Percentiles rank a stretch among this genome's conserved stretches.
Evolutionary conservation across 2,888 invertebrate species (phyloP).

Genomic region (Erannis defoliaria): DNA sequence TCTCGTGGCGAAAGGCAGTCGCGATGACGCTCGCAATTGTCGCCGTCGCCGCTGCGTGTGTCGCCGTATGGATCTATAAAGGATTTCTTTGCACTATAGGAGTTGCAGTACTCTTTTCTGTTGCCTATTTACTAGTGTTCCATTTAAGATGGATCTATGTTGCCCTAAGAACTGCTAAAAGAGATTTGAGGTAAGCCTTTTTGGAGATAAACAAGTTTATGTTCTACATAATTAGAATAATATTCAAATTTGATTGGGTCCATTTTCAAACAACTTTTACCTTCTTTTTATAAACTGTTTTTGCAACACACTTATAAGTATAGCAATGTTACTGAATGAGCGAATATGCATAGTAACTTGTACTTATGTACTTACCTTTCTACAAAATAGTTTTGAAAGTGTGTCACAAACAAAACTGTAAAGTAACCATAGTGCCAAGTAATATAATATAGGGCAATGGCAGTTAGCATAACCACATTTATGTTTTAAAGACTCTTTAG

Average conservation of each 20-base stretch:
- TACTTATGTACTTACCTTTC: background rate
- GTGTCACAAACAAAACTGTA: slow-evolving; percentile 3
- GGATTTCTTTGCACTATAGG: slow-evolving; percentile 89
- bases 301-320: too few relatives aligned
- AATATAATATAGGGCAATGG: background rate
- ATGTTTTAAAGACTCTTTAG: slow-evolving; percentile 2
- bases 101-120: slow-evolving; percentile 86
- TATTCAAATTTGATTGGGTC: background rate
- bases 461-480: background rate
- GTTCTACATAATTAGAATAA: background rate
- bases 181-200: slow-evolving; percentile 90
- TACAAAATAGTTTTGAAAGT: slow-evolving; percentile 6
- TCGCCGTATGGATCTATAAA: slow-evolving; percentile 81
- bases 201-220: background rate
- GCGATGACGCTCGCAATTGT: slow-evolving; percentile 75
- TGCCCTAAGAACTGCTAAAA: slow-evolving; percentile 90
- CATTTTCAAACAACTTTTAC: slow-evolving; percentile 1
- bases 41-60: slow-evolving; percentile 73
- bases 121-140: slow-evolving; percentile 88
- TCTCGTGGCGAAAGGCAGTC: slow-evolving; percentile 80
- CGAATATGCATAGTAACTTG: background rate
- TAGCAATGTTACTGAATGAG: background rate
- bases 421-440: slow-evolving; percentile 1
- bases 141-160: slow-evolving; percentile 93
- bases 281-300: background rate